Percentiles rank a stretch among this genome's conserved stretches.
Conservation (phyloP, 2,113 vertebrate genomes). For the zebrafish (Danio rerio) region GRCz12tu NC_133195.1:3873501-3874000, state of each 20-base stretch:
- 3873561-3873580: background rate
- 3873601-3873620: background rate
- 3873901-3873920: constrained; percentile 30
- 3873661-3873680: background rate
- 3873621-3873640: background rate
- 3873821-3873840: constrained; percentile 29
- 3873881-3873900: constrained; percentile 38
- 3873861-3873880: constrained; percentile 18
- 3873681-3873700: background rate
- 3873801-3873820: constrained; percentile 7
- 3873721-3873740: background rate
- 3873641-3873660: background rate
- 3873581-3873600: background rate
- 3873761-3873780: background rate
- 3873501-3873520: background rate
- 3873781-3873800: background rate
- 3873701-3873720: background rate
- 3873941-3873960: background rate
- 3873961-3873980: background rate
- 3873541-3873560: background rate
- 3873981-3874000: constrained; percentile 12
- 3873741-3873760: no score
- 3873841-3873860: constrained; percentile 14
- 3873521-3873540: background rate
- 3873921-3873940: constrained; percentile 25